Percentiles rank a stretch among this genome's conserved stretches.
phyloP scores from a whole-genome alignment of 2,797 vertebrate genomes.

The Gila robusta region DNA sequence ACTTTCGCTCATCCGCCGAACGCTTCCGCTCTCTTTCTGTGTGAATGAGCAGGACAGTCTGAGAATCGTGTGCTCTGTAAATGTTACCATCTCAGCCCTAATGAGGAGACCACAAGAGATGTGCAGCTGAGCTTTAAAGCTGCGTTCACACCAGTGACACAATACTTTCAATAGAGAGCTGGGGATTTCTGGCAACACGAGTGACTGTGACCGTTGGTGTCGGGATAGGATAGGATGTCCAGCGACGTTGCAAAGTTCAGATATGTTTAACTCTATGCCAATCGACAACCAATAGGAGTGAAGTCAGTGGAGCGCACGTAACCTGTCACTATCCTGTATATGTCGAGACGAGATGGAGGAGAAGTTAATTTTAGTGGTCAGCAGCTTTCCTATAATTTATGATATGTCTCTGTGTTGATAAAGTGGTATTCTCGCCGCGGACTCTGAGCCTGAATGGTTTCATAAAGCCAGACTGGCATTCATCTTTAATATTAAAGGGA shows the following conservation, averaged over 20 bases:
- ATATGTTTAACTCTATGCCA: too few relatives aligned
- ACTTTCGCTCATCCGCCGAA: slow-evolving; percentile 4
- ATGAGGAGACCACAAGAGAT: slow-evolving; percentile 26
- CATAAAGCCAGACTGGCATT: too few relatives aligned
- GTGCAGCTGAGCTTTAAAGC: not conserved
- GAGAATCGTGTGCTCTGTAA: not conserved
- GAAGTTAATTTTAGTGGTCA: too few relatives aligned
- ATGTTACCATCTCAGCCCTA: slow-evolving; percentile 8
- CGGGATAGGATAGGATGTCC: too few relatives aligned
- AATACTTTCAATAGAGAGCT: not conserved
- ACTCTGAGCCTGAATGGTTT: not conserved
- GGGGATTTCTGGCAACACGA: not conserved
- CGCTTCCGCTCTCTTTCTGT: slow-evolving; percentile 11
- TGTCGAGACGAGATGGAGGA: not conserved
- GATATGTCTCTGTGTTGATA: too few relatives aligned
- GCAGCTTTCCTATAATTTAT: not conserved
- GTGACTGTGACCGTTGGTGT: not conserved
- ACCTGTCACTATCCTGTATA: too few relatives aligned
- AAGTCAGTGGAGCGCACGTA: not conserved
- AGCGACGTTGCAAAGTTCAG: not conserved
- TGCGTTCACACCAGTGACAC: not conserved
- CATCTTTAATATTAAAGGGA: too few relatives aligned
- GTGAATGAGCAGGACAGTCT: slow-evolving; percentile 3
- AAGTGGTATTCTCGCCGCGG: too few relatives aligned
- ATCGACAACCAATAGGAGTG: too few relatives aligned